Conservation (phyloP, 1,140 invertebrate genomes). For the Thalassaphorura encarpata region DNA sequence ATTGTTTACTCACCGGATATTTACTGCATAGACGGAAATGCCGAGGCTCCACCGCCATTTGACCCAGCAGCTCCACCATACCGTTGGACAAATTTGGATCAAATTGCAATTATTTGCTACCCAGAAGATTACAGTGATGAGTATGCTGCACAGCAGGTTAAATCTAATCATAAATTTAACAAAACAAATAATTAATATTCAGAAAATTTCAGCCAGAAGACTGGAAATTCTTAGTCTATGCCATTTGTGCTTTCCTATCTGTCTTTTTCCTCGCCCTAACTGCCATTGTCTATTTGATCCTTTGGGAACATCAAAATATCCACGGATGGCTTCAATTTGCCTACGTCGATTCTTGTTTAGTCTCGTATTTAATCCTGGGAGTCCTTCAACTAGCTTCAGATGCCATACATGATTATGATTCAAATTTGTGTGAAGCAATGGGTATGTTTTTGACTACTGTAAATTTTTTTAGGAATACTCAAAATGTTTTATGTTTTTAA, state of each 20-base stretch:
- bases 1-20: slow-evolving; percentile 7
- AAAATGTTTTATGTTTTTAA: background rate
- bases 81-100: slow-evolving; percentile 16
- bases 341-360: slow-evolving; percentile 23
- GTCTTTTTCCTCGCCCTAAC: slow-evolving; percentile 28
- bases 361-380: slow-evolving; percentile 23
- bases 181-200: no score
- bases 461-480: background rate
- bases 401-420: slow-evolving; percentile 8
- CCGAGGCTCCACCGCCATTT: background rate
- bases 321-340: slow-evolving; percentile 33
- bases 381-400: slow-evolving; percentile 21
- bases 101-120: slow-evolving; percentile 27
- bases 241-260: slow-evolving; percentile 19
- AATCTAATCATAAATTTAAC: background rate
- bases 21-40: slow-evolving; percentile 26
- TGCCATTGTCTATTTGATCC: slow-evolving; percentile 24
- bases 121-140: slow-evolving; percentile 8
- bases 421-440: slow-evolving; percentile 22
- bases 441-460: slow-evolving; percentile 8
- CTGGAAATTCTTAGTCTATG: slow-evolving; percentile 23
- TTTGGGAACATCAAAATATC: slow-evolving; percentile 32
- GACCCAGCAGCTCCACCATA: slow-evolving; percentile 5
- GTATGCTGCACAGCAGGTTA: background rate
- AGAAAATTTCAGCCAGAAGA: no score